Base-by-base conservation (phyloP, 2,888 invertebrate genomes). In the Eucriotettix oculatus region DNA sequence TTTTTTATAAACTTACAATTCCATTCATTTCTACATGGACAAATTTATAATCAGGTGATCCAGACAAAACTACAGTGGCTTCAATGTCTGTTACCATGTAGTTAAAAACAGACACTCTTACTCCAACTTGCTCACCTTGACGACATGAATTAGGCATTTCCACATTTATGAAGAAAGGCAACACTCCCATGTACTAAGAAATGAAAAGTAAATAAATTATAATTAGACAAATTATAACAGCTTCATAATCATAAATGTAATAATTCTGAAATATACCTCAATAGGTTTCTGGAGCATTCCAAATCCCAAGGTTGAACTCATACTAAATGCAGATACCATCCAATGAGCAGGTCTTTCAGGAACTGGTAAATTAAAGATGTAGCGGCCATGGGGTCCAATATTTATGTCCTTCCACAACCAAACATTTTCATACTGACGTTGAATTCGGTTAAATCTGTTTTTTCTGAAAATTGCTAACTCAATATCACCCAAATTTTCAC, bases 401-500 rank as follows among this genome's bases (percentile, higher is more conserved):
- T 93, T 93, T 58, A 91, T 84, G 74, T 95, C 95, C 64, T 86
- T 84, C 96, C 96, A 97, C 59, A 95, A 75, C 96, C 96, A 97
- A 61, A 90, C 88, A 73, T 94, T 93, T 68, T 94, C 92, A 74
- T 94, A 96, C 71, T 93, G 90, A 0, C 95, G 80, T 70, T 90
- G 87, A 62, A 94, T 83, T 62, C 92, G 82, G 74, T 90, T 95
- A 72, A 91, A 91, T 3, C 94, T 81, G 74, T 84, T 83, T 72
- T 90, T 88, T 65, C 91, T 79, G 77, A 89, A 93, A 67, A 83
- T 76, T 0, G 79, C 69, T 65, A 91, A 72, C 64, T 87, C 86
- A 10, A 86, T 86, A 48, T 77, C 78, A 66, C 85, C 84, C 63
- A 82, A 81, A 63, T 75, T 73, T 1, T 77, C 74, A 68, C 83